A percentile compares a stretch with the other conserved stretches of the same genome.
These are phyloP conservation scores for Gasterosteus aculeatus DNA, from an alignment of 2,113 vertebrate species.

Conservation along the genomic window DNA sequence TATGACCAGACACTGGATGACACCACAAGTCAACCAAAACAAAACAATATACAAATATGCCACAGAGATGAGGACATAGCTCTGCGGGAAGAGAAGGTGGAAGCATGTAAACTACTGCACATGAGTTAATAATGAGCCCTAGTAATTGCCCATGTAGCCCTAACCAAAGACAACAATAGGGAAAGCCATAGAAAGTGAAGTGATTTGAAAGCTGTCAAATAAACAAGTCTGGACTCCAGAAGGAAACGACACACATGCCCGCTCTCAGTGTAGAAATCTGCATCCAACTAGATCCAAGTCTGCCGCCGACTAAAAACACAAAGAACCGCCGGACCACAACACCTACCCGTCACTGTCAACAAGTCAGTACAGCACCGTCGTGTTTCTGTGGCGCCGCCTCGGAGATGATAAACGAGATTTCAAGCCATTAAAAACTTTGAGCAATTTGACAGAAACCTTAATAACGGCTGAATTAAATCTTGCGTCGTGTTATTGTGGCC, in stretches of 20 bases:
- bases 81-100: too few species aligned
- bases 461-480: not conserved
- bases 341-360: not conserved
- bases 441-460: not conserved
- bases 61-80: too few species aligned
- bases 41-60: not conserved
- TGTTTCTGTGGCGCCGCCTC: slow-evolving; percentile 5
- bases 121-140: too few species aligned
- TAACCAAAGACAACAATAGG: not conserved
- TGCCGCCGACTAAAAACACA: not conserved
- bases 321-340: not conserved
- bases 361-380: not conserved
- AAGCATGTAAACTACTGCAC: too few species aligned
- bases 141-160: not conserved
- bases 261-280: not conserved
- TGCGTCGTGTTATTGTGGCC: too few species aligned
- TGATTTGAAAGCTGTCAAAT: not conserved
- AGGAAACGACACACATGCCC: not conserved
- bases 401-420: slow-evolving; percentile 9
- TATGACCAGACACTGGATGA: not conserved
- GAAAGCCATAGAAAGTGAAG: not conserved
- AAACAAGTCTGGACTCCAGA: not conserved
- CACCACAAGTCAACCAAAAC: not conserved
- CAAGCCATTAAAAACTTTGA: not conserved
- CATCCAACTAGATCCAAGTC: not conserved